Percentiles rank a stretch among this genome's conserved stretches.
Evolutionary conservation across 2,888 invertebrate species (phyloP).

Genomic region (Mellilla xanthometata): DNA sequence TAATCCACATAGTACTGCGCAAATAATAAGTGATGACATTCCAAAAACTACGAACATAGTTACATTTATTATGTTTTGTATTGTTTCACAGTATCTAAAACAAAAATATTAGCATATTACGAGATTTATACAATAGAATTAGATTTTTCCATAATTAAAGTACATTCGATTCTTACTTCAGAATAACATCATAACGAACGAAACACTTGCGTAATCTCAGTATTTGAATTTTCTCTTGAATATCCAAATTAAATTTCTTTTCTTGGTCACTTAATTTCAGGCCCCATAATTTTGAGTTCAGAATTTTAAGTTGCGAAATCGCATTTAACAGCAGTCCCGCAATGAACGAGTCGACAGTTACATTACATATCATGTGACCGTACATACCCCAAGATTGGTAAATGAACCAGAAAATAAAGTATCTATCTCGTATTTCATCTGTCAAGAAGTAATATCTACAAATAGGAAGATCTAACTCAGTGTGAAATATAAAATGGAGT

Average conservation of each 20-base stretch:
- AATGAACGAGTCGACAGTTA: slow-evolving; percentile 56
- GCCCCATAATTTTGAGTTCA: slow-evolving; percentile 48
- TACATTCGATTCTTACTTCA: slow-evolving; percentile 53
- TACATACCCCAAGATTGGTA: slow-evolving; percentile 62
- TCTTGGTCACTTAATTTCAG: slow-evolving; percentile 37
- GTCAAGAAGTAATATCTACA: slow-evolving; percentile 65
- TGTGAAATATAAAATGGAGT: slow-evolving; percentile 40
- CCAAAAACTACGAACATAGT: slow-evolving; percentile 60
- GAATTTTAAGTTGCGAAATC: slow-evolving; percentile 51
- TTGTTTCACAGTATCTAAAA: slow-evolving; percentile 51
- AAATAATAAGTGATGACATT: slow-evolving; percentile 55
- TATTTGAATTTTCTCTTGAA: slow-evolving; percentile 31
- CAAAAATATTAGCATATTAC: too few relatives aligned
- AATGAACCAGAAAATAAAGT: slow-evolving; percentile 49
- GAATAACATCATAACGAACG: slow-evolving; percentile 50
- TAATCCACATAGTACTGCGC: slow-evolving; percentile 53
- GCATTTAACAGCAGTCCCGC: slow-evolving; percentile 53
- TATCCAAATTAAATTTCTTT: slow-evolving; percentile 25
- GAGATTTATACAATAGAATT: too few relatives aligned
- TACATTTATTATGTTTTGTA: slow-evolving; percentile 49
- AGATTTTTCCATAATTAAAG: too few relatives aligned
- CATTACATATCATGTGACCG: slow-evolving; percentile 62
- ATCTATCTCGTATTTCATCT: slow-evolving; percentile 43
- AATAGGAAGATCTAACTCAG: slow-evolving; percentile 52
- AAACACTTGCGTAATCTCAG: slow-evolving; percentile 32